These are phyloP conservation scores for Cordilura impudica DNA, from an alignment of 2,888 invertebrate genomes.

Conservation along the genomic window DNA sequence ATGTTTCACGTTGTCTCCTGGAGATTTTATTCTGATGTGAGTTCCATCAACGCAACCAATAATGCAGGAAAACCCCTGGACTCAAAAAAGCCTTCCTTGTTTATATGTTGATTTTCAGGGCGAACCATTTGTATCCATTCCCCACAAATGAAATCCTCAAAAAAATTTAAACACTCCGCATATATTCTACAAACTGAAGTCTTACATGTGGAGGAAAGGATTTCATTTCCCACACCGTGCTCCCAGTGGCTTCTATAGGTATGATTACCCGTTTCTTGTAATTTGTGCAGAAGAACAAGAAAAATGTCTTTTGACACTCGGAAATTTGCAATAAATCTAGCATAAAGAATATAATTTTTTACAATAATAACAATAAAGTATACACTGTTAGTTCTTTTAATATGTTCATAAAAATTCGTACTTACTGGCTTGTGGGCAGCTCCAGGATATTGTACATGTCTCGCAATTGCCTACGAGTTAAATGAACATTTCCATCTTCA, in stretches of 20 bases:
- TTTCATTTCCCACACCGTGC: too few relatives aligned
- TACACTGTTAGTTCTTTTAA: background rate
- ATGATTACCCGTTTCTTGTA: too few relatives aligned
- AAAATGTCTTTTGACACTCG: background rate
- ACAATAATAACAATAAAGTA: too few relatives aligned
- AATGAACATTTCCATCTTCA: too few relatives aligned
- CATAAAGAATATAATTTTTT: background rate
- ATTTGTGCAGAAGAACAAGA: background rate
- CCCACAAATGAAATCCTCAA: background rate
- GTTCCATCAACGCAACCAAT: background rate
- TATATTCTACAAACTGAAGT: too few relatives aligned
- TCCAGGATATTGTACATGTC: background rate
- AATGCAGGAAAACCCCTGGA: background rate
- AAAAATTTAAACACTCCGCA: too few relatives aligned
- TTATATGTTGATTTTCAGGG: background rate
- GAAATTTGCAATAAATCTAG: background rate
- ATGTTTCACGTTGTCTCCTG: background rate
- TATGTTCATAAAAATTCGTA: background rate
- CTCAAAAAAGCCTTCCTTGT: background rate
- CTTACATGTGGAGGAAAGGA: too few relatives aligned
- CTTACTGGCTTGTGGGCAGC: background rate
- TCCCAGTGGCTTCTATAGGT: too few relatives aligned
- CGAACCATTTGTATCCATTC: background rate
- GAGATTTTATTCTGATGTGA: background rate
- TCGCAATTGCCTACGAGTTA: background rate